Evolutionary conservation across 2,797 vertebrate species (phyloP).

Genomic region (Euphonia xanthogaster): DNA sequence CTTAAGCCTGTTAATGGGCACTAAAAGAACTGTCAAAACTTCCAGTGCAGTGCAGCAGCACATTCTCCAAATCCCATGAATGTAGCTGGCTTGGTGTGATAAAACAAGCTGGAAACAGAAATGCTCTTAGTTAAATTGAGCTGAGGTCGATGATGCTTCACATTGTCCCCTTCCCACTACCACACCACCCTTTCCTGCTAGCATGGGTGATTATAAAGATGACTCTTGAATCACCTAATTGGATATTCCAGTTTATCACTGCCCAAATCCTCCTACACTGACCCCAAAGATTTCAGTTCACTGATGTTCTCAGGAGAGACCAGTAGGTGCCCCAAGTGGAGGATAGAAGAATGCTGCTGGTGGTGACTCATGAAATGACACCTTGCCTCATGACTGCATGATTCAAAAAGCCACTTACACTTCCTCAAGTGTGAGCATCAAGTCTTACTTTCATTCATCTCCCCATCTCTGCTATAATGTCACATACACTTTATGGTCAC

Average conservation of each 20-base stretch:
- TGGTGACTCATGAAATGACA: not conserved
- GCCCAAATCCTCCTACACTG: not conserved
- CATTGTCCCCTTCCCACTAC: not conserved
- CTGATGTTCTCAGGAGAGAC: not conserved
- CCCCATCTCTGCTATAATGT: not conserved
- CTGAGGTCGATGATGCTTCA: not conserved
- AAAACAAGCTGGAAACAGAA: constrained; percentile 28
- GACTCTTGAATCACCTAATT: not conserved
- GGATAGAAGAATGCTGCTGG: not conserved
- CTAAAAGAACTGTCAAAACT: constrained; percentile 36
- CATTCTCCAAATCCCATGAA: constrained; percentile 34
- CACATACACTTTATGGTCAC: not conserved
- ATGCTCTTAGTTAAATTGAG: constrained; percentile 6
- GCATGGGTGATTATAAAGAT: not conserved
- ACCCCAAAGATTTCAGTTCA: not conserved
- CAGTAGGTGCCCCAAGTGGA: accelerated
- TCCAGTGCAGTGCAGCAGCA: not conserved
- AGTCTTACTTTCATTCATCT: not conserved
- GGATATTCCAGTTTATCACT: not conserved
- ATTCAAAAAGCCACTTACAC: constrained; percentile 5
- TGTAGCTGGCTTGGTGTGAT: not conserved
- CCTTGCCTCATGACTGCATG: not conserved
- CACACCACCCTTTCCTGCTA: not conserved
- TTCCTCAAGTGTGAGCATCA: not conserved
- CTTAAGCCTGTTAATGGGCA: constrained; percentile 47